Base-by-base conservation (phyloP, 2,888 invertebrate genomes). In the Stenodera caucasica region DNA sequence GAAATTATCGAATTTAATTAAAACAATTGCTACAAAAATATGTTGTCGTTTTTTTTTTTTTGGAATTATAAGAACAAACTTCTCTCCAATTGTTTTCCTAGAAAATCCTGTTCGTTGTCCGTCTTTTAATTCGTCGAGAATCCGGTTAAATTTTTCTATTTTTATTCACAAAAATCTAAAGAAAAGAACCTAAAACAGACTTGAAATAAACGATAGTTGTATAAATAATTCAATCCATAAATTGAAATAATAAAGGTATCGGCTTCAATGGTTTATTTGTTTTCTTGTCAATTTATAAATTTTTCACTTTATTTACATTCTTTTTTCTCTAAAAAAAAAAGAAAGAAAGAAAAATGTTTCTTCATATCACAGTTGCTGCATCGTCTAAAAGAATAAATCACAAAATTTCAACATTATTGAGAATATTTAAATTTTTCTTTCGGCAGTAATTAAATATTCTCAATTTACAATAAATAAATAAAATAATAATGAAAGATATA, bases 21-120 rank as follows among this genome's bases (percentile, higher is more conserved):
- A n/a, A 7, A 29, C 8, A 37, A 33, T 45, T 54, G 54, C 45
- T 54, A n/a, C 45, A 54, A 54, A 54, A 40, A 54, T 54, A 54
- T 54, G 5, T 26, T 4, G n/a, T n/a, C n/a, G n/a, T n/a, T 26
- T 4, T 54, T 18, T 9, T 40, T 21, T 45, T 45, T 18, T 12
- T 21, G 21, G 18, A 23, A 45, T 18, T 45, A 18, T 18, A 45
- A 45, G 3, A 45, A 45, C 45, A 45, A 45, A 45, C 45, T 45
- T 21, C 18, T 45, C 45, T 21, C 23, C 12, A 9, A 12, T n/a
- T 3, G 45, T 6, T 45, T 23, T 23, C 45, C 1, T 32, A 40
- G 21, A 45, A 23, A 45, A 11, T 23, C 21, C 45, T 23, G 23
- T 45, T 23, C 23, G 23, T n/a, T 21, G 45, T 21, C 23, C 45